Evolutionary conservation across 2,113 vertebrate species (phyloP), one percentile per base, ranked within the genome.

Genomic region (Mormoops blainvillei): DNA sequence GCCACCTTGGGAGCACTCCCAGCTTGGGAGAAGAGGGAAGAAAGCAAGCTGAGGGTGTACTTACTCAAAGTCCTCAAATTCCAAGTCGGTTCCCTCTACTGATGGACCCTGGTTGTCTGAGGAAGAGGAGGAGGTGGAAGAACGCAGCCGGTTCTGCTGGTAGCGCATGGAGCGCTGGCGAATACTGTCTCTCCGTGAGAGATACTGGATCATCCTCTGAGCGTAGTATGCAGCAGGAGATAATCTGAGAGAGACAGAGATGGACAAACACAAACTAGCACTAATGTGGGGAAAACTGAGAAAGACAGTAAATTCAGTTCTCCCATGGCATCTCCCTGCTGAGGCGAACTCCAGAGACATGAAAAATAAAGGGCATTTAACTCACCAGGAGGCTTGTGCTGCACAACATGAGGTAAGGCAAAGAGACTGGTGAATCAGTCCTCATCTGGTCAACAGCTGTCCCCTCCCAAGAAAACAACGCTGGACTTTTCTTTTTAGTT

Each of bases 191-290:
- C 99, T 99, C 78, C 99, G 98, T 6, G 99, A 99, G 97, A 99
- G 99, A 93, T 99, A 99, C 98, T 99, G 99, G 99, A 99, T 99
- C 99, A 99, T 99, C 96, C 99, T 99, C 99, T 99, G 99, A 94
- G 99, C 99, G 76, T 99, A 99, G 98, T 99, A 99, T 5, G 99
- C 99, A 94, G 99, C 99, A 89, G 99, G 99, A 97, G 99, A 99
- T 91, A 99, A 99, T 96, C 99, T 99, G 98, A 96, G 94, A 77
- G 96, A 97, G 73, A 97, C 63, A 97, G 84, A 98, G 50, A 97
- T 19, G 96, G 94, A 98, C 95, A 98, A 94, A 97, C 83, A 97
- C 95, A 96, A 88, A 96, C 96, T 97, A 97, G 96, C 94, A 93
- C 97, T 93, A 89, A 82, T 96, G 93, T 87, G 73, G 91, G 85